Conservation (phyloP, 2,888 invertebrate genomes). For the Microctonus brassicae region DNA sequence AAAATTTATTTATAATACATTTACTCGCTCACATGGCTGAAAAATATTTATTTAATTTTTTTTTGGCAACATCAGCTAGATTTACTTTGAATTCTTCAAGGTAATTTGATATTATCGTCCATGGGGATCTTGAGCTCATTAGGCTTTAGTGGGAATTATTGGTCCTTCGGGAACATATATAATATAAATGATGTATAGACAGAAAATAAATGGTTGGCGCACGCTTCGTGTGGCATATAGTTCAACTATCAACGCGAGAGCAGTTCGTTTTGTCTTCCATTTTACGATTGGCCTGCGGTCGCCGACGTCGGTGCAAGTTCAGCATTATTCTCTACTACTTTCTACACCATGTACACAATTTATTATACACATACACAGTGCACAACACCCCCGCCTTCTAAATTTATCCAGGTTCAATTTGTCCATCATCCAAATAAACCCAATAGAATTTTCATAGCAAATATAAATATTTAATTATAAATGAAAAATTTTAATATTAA, state of each 20-base stretch:
- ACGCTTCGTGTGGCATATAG: slow-evolving; percentile 45
- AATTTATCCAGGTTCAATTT: too few relatives aligned
- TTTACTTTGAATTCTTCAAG: not conserved
- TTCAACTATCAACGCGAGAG: slow-evolving; percentile 60
- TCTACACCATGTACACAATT: not conserved
- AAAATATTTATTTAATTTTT: too few relatives aligned
- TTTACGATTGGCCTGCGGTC: slow-evolving; percentile 58
- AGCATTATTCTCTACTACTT: slow-evolving; percentile 57
- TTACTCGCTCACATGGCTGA: not conserved
- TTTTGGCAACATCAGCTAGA: too few relatives aligned
- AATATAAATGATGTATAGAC: slow-evolving; percentile 24
- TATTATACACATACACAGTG: not conserved
- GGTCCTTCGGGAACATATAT: not conserved
- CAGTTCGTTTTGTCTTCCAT: slow-evolving; percentile 60
- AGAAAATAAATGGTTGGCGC: slow-evolving; percentile 42
- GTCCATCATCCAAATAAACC: too few relatives aligned
- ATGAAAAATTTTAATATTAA: too few relatives aligned
- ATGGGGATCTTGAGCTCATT: slow-evolving; percentile 20
- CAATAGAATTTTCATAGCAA: too few relatives aligned
- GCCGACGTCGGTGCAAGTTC: slow-evolving; percentile 44
- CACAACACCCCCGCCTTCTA: not conserved
- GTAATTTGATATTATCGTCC: not conserved
- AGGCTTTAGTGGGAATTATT: not conserved
- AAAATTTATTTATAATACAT: not conserved
- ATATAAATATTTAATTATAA: too few relatives aligned